Base-by-base conservation (phyloP, 92 coral and sea anemone species). In the Palythoa grandiflora region DNA sequence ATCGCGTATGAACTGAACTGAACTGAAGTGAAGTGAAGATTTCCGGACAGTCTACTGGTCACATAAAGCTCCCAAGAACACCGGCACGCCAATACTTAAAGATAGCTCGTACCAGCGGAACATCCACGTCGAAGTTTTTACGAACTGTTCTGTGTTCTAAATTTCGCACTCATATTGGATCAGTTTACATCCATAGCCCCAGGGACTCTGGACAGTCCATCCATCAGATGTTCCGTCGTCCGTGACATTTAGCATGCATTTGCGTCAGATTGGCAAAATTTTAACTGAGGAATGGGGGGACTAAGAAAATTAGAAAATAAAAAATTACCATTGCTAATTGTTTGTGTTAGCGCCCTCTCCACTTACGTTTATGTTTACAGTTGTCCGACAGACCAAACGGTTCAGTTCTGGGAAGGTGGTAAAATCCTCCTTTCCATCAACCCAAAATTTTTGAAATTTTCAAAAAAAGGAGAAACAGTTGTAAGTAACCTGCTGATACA, bases 51-150 rank as follows among this genome's bases (percentile, higher is more conserved):
- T 81, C 10, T 47, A 35, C 20, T 48, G 21, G 63, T 28, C 48
- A 63, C 17, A 63, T 53, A 17, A 12, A 68, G 11, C 21, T 40
- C 57, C 20, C 13, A 15, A 6, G 39, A 16, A 66, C 53, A 19
- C 52, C 37, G 12, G 75, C 74, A 81, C 86, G 86, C 86, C 57
- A 68, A 81, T 81, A 15, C 47, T 81, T 81, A 10, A 53, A 19
- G 75, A 68, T 81, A 53, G 86, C 86, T 81, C 86, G 86, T 65
- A 75, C 86, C 60, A 54, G 68, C 48, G 10, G 15, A 53, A 44
- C 50, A 52, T 8, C 28, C 60, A 9, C 44, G n/a, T 21, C 28
- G 38, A 15, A 17, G 83, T 39, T 38, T 10, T 77, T 40, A 4
- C 36, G 6, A 63, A 17, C 50, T 44, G 6, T 44, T 44, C 50